Conservation (phyloP, 1,140 invertebrate genomes). For the Meloidogyne floridensis region DNA sequence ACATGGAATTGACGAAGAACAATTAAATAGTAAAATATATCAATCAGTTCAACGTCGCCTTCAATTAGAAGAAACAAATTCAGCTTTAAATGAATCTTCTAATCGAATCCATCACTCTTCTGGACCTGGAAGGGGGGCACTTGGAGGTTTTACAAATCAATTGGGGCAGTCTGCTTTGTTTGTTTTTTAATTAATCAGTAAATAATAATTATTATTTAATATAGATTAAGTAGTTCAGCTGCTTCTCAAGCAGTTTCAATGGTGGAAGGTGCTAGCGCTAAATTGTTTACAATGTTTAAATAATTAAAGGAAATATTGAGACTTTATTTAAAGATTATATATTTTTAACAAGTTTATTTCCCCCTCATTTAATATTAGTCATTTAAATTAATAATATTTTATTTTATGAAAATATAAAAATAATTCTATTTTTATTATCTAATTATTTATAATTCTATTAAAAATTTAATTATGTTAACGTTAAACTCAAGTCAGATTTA, state of each 20-base stretch:
- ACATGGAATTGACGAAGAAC: conserved; percentile 95
- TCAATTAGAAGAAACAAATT: conserved; percentile 89
- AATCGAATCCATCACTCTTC: conserved; percentile 24
- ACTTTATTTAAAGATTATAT: no score
- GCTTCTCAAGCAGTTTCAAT: conserved; percentile 61
- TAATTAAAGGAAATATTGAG: no score
- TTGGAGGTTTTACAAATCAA: conserved; percentile 13
- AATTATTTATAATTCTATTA: no score
- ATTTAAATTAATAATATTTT: no score
- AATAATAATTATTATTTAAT: neutral
- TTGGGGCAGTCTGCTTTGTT: conserved; percentile 15
- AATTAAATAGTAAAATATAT: conserved; percentile 94
- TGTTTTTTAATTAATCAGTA: neutral
- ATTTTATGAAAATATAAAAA: no score
- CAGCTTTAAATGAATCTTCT: conserved; percentile 52
- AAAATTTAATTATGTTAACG: no score
- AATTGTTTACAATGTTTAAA: conserved; percentile 61
- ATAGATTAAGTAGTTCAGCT: conserved; percentile 42
- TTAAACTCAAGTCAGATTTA: no score
- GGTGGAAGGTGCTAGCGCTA: conserved; percentile 64
- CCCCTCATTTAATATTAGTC: no score
- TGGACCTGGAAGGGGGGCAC: conserved; percentile 6
- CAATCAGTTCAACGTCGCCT: conserved; percentile 87
- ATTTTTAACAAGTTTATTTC: no score
- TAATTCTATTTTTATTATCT: no score